Base-by-base conservation (phyloP, 2,888 invertebrate genomes). In the Drosophila mulleri region DNA sequence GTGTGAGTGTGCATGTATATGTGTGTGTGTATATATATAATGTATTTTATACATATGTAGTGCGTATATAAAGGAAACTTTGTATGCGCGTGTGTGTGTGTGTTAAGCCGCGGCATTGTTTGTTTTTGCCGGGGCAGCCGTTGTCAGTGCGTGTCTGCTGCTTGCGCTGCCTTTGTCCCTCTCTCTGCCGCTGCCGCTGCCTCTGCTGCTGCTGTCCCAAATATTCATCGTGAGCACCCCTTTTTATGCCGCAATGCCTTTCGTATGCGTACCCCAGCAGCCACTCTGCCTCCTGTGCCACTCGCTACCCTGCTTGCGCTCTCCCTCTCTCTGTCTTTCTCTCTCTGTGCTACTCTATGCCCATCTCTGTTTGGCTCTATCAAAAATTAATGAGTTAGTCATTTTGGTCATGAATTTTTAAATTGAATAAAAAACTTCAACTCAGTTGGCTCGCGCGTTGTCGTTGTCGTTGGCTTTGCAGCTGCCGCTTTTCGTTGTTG, bases 381-480 rank as follows among this genome's bases (percentile, higher is more conserved):
- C 87, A 84, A 89, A 84, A 84, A 84, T 84, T 84, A 84, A 84
- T 84, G 89, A 84, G 84, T 84, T 88, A 84, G 84, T 84, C 84
- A 89, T 84, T 84, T 84, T 87, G 84, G 67, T 84, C 89, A 84
- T 84, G 89, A 84, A 84, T 88, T 84, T 84, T 81, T 84, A 84
- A 84, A 88, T 87, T 84, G 87, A 82, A 87, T 89, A 87, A 84
- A 82, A 82, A 84, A 89, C 77, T 88, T 86, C 61, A 88, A 60
- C 81, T 86, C 78, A 76, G 74, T 80, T 72, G 59, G 72, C 72
- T 64, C 56, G 56, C 39, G 60, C 39, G 35, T 56, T 52, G 50
- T n/a, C 32, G 57, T 23, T 44, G 54, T n/a, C 41, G 54, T n/a
- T 52, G 50, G 26, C 41, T 64, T 64, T 69, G 88, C 86, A 88